These are phyloP conservation scores for Drosophila conformis DNA, from an alignment of 2,888 invertebrate genomes.

Conservation along the genomic window DNA sequence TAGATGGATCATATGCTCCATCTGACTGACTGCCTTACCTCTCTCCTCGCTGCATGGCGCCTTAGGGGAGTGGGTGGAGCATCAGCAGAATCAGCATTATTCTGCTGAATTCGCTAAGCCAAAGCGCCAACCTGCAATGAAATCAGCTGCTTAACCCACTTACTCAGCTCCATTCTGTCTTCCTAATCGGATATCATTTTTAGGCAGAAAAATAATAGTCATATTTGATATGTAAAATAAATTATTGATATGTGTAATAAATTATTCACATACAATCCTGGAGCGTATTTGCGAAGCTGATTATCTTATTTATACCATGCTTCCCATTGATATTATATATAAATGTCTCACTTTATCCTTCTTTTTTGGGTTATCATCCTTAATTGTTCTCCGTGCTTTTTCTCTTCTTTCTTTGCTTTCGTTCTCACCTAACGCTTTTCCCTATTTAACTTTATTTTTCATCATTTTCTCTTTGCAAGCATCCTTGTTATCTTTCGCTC, in stretches of 20 bases:
- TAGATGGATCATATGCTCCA: constrained; percentile 15
- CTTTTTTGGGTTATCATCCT: not conserved
- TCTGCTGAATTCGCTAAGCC: constrained; percentile 1
- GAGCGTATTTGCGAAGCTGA: not conserved
- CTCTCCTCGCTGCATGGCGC: not conserved
- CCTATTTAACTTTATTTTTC: not conserved
- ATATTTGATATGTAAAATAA: not conserved
- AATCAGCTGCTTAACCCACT: constrained; percentile 4
- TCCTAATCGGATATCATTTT: not conserved
- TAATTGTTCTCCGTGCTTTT: not conserved
- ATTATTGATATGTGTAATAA: too few species aligned
- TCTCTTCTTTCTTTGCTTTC: not conserved
- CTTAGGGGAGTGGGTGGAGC: constrained; percentile 21
- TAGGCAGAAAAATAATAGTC: not conserved
- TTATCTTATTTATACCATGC: not conserved
- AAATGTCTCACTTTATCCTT: not conserved
- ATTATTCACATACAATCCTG: not conserved
- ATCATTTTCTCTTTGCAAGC: not conserved
- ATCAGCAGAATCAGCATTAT: not conserved
- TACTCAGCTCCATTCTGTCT: not conserved
- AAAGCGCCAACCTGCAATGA: not conserved
- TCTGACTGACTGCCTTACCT: constrained; percentile 1
- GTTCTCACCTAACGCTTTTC: not conserved
- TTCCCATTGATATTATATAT: too few species aligned
- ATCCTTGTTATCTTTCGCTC: not conserved